Percentiles rank a stretch among this genome's conserved stretches.
Conservation (phyloP, 53 echinoderm and acorn worm genomes). For the Luidia sarsii region DNA sequence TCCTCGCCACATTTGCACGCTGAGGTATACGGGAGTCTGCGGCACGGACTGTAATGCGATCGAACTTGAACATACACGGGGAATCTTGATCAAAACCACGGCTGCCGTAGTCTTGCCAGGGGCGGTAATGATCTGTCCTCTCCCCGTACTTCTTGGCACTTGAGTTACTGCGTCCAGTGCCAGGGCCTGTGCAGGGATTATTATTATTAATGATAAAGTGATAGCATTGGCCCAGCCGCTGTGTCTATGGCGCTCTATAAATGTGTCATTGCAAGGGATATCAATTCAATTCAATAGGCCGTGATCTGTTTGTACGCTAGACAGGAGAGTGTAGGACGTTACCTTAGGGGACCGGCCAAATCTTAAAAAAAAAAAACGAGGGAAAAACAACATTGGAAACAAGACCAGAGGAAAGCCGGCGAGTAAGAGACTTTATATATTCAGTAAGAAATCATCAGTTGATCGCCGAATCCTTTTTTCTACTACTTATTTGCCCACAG, state of each 20-base stretch:
- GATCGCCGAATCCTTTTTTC: conserved; percentile 40
- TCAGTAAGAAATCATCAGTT: conserved; percentile 3
- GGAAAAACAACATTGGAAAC: conserved; percentile 21
- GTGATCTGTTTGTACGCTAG: conserved; percentile 32
- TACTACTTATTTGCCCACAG: conserved; percentile 46
- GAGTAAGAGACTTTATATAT: conserved; percentile 46
- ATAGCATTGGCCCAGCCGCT: conserved; percentile 52
- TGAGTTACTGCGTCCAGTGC: conserved; percentile 43
- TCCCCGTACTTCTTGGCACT: conserved; percentile 24
- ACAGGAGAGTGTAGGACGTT: conserved; percentile 8
- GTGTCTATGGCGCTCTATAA: background rate
- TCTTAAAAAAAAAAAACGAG: background rate
- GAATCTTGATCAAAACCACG: conserved; percentile 19
- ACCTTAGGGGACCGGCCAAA: conserved; percentile 15
- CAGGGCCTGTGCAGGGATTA: background rate
- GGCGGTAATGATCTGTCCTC: conserved; percentile 46
- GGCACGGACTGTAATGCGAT: background rate
- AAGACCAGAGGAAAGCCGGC: conserved; percentile 31
- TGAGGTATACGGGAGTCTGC: conserved; percentile 20
- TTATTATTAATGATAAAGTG: conserved; percentile 60
- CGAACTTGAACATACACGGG: conserved; percentile 41
- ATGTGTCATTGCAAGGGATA: conserved; percentile 44
- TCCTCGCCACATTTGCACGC: background rate
- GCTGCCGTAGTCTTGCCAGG: conserved; percentile 21
- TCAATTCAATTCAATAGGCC: background rate